Base-by-base conservation (phyloP, 2,797 vertebrate species). In the Gallinago stenura region DNA sequence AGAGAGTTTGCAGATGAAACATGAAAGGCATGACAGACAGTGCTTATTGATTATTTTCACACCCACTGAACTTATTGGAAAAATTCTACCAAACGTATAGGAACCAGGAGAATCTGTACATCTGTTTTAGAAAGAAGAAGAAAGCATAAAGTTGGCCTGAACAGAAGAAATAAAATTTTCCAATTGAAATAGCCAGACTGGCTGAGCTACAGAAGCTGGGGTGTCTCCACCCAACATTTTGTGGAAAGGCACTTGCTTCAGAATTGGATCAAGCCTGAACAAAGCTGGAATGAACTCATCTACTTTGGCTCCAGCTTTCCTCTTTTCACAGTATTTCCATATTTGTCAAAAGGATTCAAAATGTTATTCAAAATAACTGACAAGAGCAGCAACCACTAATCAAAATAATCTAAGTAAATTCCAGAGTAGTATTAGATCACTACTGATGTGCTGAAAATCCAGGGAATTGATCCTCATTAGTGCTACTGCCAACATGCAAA, bases 231-330 rank as follows among this genome's bases (percentile, higher is more conserved):
- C 58, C 71, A 93, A 22, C 15, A 18, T 53, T 77, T 66, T 53
- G 66, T 80, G 46, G 62, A 92, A 93, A 94, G 77, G 24, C 65
- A 57, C 53, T 90, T 62, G 28, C 54, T 84, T 89, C 77, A 89
- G 56, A 60, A 56, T 71, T 70, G 87, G 26, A 76, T 84, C 66
- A 94, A 92, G 71, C 33, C 75, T 92, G 75, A 92, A 89, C 71
- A 91, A 92, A 83, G 56, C 56, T 77, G 53, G 33, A 91, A 78
- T 71, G 64, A 93, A 64, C 64, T 87, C 81, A 89, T 21, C 31
- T 64, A 39, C 37, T 19, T 71, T 80, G 39, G 78, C 43, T 93
- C 31, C 68, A 95, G 64, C 13, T 82, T 88, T 82, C 46, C 57
- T 39, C 83, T 56, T 77, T 61, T 83, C 64, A 89, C 48, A 46